Evolutionary conservation across 1,140 invertebrate genomes (phyloP), one percentile per base, ranked within the genome.

Genomic region (Tetraneura akinire): DNA sequence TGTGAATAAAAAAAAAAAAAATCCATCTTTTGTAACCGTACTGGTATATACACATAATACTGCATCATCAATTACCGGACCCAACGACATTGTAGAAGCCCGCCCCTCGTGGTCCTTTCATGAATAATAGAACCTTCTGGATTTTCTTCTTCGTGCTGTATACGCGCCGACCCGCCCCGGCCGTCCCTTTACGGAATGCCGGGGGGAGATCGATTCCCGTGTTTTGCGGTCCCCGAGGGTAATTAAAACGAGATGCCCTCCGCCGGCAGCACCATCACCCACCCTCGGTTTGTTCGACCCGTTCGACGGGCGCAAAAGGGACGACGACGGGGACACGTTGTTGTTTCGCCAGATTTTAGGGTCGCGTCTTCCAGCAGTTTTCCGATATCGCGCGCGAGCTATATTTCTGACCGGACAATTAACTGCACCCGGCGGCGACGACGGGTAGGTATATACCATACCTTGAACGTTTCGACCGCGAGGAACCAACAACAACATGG

Each of bases 61-160:
- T 21, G 71, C 74, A 78, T 78, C 74, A 78, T 78, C 74, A 78
- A 78, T 78, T 78, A 78, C 74, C 74, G 74, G 74, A 62, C 71
- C 32, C 74, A 47, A 47, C 74, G 74, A 78, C 74, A 47, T 29
- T 51, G 74, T 60, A 42, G 51, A 21, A 62, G 9, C 16, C n/a
- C 26, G 14, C 51, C 3, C 32, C 53, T 53, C 3, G 1, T 21
- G 13, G 64, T 51, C 68, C 23, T 51, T 51, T 26, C 74, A 29
- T 62, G 74, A 78, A 78, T 78, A 78, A 78, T 78, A 78, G 74
- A 78, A 45, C 51, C 23, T 60, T 47, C 74, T 62, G 55, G 74
- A 55, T 62, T 78, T 74, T 78, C 74, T 74, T 78, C 74, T 78
- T 78, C 74, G 29, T 26, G 29, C 18, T 62, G 23, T 29, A n/a